Conservation (phyloP, 2,113 vertebrate genomes). For the Ranitomeya variabilis region DNA sequence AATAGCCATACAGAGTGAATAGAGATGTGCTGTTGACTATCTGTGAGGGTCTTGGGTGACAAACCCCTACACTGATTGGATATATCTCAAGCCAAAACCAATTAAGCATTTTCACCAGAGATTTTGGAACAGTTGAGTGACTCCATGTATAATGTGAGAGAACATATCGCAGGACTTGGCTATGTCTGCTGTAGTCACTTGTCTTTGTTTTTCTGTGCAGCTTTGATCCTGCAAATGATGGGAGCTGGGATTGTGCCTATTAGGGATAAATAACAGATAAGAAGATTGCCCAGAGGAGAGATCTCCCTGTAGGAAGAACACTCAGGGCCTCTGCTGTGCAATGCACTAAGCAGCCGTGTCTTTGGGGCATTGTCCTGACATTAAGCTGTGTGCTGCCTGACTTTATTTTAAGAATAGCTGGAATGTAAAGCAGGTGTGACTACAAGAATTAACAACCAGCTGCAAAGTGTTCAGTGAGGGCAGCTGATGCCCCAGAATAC, state of each 20-base stretch:
- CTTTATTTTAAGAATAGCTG: constrained; percentile 11
- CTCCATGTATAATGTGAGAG: background rate
- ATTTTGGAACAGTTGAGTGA: background rate
- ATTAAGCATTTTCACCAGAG: background rate
- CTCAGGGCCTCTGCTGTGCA: constrained; percentile 5
- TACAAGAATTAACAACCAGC: background rate
- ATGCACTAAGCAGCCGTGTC: constrained; percentile 17
- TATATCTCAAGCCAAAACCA: too few relatives aligned
- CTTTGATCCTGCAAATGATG: constrained; percentile 24
- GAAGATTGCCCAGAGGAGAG: constrained; percentile 25
- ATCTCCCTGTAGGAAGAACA: constrained; percentile 33
- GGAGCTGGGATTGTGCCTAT: background rate
- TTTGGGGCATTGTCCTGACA: constrained; percentile 39
- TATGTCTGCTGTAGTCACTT: background rate
- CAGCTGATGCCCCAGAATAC: background rate
- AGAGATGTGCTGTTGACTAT: too few relatives aligned
- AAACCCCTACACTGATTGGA: too few relatives aligned
- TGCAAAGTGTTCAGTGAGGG: background rate
- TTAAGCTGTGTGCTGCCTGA: constrained; percentile 11
- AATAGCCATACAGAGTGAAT: too few relatives aligned
- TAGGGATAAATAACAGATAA: constrained; percentile 32
- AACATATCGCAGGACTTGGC: background rate
- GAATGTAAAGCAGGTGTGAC: constrained; percentile 21
- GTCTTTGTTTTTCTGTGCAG: background rate
- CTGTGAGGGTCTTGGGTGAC: too few relatives aligned